Evolutionary conservation across 2,888 invertebrate genomes (phyloP).

Genomic region (Periphyllus acericola): DNA sequence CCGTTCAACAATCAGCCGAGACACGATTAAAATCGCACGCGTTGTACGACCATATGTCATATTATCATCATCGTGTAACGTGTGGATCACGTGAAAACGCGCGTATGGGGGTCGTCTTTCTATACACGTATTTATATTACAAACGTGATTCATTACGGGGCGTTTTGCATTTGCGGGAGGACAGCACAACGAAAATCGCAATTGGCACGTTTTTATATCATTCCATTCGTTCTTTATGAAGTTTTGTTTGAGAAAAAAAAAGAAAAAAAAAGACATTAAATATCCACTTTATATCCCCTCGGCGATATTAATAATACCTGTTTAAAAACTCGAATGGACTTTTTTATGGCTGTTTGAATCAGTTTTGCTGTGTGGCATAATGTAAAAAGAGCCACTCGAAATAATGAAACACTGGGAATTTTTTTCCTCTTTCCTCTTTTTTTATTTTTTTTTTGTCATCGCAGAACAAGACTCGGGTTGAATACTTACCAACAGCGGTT

Average conservation of each 20-base stretch:
- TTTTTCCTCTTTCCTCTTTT: slow-evolving; percentile 6
- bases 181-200: slow-evolving; percentile 13
- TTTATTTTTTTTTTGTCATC: slow-evolving; percentile 7
- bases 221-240: slow-evolving; percentile 53
- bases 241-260: slow-evolving; percentile 48
- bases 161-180: slow-evolving; percentile 21
- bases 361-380: slow-evolving; percentile 60
- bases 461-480: slow-evolving; percentile 33
- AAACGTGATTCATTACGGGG: slow-evolving; percentile 30
- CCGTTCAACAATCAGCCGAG: too few relatives aligned
- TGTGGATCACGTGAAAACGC: too few relatives aligned
- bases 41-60: neutral
- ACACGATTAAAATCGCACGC: too few relatives aligned
- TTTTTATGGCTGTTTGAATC: slow-evolving; percentile 61
- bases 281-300: slow-evolving; percentile 55
- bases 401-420: slow-evolving; percentile 53
- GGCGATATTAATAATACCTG: slow-evolving; percentile 59
- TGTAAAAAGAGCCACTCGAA: slow-evolving; percentile 54
- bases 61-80: neutral
- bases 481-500: slow-evolving; percentile 40
- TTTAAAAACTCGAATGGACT: slow-evolving; percentile 60
- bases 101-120: neutral
- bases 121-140: neutral
- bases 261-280: slow-evolving; percentile 50
- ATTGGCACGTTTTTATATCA: slow-evolving; percentile 56